Evolutionary conservation across 1,140 invertebrate species (phyloP), one percentile per base, ranked within the genome.

Genomic region (Heliconius congener): DNA sequence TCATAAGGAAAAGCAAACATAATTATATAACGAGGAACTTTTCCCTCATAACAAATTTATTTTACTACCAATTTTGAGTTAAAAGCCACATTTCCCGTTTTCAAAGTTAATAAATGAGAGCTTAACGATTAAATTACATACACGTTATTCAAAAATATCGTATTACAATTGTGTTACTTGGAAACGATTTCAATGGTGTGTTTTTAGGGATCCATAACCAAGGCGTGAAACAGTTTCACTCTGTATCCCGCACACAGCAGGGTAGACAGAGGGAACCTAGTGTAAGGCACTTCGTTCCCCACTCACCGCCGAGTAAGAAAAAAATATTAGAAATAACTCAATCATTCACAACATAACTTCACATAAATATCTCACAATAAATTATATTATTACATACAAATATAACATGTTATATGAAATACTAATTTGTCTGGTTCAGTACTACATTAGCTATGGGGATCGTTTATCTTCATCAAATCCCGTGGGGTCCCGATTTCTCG

Each of bases 391-490:
- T 16, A 66, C 23, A 66, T 66, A 30, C 27, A 66, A 30, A 66
- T 66, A 66, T 30, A 66, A 30, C 11, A 66, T 9, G 13, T 66
- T 66, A 66, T 76, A 77, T 70, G 42, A 71, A 77, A 74, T 75
- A 34, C 60, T 73, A 75, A 75, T 81, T 73, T 77, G 73, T 57
- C 27, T 52, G 18, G 50, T 66, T 39, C 75, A 55, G 39, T 72
- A 60, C 52, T 76, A 60, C 80, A 81, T 81, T 77, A 81, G 72
- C 72, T 66, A 74, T 34, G 73, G 73, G 60, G 50, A 57, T 85
- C 82, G 79, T 85, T 83, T 84, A 80, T 85, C 84, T 85, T 84
- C 79, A 79, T 84, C 81, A 84, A 84, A 85, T 81, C 84, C 78
- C 79, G 57, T 34, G 73, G 52, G 71, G 34, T 78, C 42, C 72